Evolutionary conservation across 2,888 invertebrate species (phyloP).

Genomic region (Clanis bilineata): DNA sequence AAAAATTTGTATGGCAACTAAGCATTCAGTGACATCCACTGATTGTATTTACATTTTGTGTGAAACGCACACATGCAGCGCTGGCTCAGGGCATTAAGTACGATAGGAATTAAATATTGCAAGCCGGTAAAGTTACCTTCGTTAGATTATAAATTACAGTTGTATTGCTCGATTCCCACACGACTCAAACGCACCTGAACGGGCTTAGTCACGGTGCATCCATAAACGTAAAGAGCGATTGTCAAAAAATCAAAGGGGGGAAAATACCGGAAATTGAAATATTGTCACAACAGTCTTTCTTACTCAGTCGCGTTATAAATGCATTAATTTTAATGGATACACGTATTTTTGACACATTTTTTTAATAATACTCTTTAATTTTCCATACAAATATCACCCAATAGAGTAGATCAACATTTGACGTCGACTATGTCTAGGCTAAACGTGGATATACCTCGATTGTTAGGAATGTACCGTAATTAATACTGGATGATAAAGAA

Average conservation of each 20-base stretch:
- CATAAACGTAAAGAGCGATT: conserved; percentile 17
- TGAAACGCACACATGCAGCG: conserved; percentile 19
- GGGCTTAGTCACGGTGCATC: conserved; percentile 1
- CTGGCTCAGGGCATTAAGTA: conserved; percentile 12
- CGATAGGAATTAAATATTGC: conserved; percentile 7
- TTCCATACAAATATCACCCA: conserved; percentile 74
- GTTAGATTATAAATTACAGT: conserved; percentile 7
- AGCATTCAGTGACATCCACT: conserved; percentile 72
- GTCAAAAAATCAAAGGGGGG: conserved; percentile 2
- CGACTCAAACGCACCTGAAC: conserved; percentile 5
- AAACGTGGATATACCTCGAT: conserved; percentile 61
- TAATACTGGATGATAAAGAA: conserved; percentile 64
- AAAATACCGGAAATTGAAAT: conserved; percentile 34
- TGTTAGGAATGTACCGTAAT: conserved; percentile 75
- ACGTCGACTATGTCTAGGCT: conserved; percentile 57
- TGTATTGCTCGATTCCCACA: conserved; percentile 7
- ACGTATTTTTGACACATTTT: conserved; percentile 62
- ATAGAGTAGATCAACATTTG: conserved; percentile 62
- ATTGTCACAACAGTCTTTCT: conserved; percentile 70
- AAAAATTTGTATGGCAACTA: conserved; percentile 80
- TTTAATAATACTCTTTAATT: conserved; percentile 64
- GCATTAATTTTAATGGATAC: conserved; percentile 52
- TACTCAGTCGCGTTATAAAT: conserved; percentile 66
- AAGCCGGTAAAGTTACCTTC: conserved; percentile 1
- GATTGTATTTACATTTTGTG: conserved; percentile 70